Base-by-base conservation (phyloP, 2,888 invertebrate genomes). In the Epinotia nisella region DNA sequence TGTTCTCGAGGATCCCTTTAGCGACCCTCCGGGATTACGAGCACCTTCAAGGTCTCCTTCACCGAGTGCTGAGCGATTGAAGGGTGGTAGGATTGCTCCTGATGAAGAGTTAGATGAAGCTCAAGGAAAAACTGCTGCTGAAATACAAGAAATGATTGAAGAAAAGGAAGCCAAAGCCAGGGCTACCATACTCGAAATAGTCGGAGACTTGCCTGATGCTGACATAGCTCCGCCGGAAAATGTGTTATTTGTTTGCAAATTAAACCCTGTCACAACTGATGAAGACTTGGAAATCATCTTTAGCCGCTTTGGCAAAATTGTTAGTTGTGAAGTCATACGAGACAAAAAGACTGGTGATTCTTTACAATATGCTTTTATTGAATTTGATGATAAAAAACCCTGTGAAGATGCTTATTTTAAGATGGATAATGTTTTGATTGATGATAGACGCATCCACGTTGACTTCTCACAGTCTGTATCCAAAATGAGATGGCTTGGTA, bases 341-440 rank as follows among this genome's bases (percentile, higher is more conserved):
- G 99, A 99, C 87, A 96, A 97, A 78, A 97, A 98, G 83, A 96
- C 97, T 1, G 97, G 97, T 0, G 98, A 99, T 86, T 99, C 99
- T 0, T 92, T 99, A 71, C 99, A 99, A 85, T 99, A 99, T 90
- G 99, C 99, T 0, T 99, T 99, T 87, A 97, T 99, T 73, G 99
- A 99, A 89, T 99, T 99, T 94, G 97, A 97, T 76, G 96, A 98
- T 68, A 95, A 96, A 77, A 97, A 97, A 82, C 95, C 98, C 0
- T 99, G 99, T 91, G 99, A 99, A 92, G 97, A 97, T 80, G 99
- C 99, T 0, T 99, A 98, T 90, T 99, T 99, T 84, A 99, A 99
- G 94, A 99, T 99, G 99, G 99, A 99, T 87, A 99, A 99, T 94
- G 99, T 99, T 0, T 93, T 99, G 7, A 99, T 99, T 81, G 99